Evolutionary conservation across 2,888 invertebrate genomes (phyloP).

Genomic region (Dryadula phaetusa): DNA sequence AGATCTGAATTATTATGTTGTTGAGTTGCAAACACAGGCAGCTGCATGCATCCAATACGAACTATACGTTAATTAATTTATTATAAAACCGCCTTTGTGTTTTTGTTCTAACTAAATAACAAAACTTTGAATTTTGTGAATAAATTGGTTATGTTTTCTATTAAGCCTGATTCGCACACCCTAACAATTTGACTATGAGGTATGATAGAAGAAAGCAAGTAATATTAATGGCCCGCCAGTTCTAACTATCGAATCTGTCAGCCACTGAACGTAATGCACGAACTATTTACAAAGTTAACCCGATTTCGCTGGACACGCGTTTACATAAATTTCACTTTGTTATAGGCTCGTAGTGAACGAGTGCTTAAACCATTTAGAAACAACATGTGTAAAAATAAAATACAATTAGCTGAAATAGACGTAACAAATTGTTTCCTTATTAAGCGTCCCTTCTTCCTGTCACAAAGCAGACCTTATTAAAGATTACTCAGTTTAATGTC

Average conservation of each 20-base stretch:
- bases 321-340: conserved; percentile 21
- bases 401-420: conserved; percentile 45
- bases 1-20: conserved; percentile 1
- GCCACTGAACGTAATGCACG: conserved; percentile 41
- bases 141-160: not conserved
- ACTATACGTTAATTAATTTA: conserved; percentile 1
- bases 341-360: not conserved
- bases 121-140: not conserved
- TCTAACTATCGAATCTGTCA: conserved; percentile 58
- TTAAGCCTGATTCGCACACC: no score
- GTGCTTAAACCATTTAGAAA: conserved; percentile 24
- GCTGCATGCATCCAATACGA: not conserved
- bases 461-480: conserved; percentile 47
- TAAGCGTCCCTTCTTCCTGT: conserved; percentile 60
- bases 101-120: not conserved
- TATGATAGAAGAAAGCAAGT: conserved; percentile 44
- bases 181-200: conserved; percentile 22
- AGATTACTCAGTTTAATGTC: conserved; percentile 34
- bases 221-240: conserved; percentile 61
- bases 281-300: conserved; percentile 24
- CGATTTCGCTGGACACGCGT: conserved; percentile 8
- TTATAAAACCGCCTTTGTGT: not conserved
- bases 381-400: conserved; percentile 37
- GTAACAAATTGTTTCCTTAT: conserved; percentile 63
- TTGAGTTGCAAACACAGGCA: conserved; percentile 1